These are phyloP conservation scores for Drosophila miranda DNA, from an alignment of 1,140 invertebrate genomes.

Conservation along the genomic window DNA sequence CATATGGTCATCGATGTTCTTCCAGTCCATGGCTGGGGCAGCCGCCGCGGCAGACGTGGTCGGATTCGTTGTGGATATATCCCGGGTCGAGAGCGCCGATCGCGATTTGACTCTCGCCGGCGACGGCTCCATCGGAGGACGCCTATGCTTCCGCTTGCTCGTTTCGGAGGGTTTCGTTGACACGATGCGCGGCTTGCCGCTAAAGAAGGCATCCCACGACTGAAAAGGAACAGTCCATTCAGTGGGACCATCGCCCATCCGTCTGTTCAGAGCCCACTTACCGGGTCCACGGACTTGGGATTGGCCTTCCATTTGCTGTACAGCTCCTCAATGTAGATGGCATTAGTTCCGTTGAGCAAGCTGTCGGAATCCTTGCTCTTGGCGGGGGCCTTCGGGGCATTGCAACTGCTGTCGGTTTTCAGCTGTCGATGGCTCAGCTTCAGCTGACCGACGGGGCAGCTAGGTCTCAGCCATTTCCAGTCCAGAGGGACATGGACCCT, in stretches of 20 bases:
- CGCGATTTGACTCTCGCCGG: neutral
- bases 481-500: neutral
- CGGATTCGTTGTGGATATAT: conserved; percentile 3
- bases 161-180: neutral
- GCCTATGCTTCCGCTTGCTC: conserved; percentile 10
- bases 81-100: neutral
- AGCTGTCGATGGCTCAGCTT: neutral
- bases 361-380: conserved; percentile 18
- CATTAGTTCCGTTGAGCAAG: conserved; percentile 40
- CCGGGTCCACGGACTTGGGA: conserved; percentile 45
- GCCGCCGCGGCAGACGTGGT: neutral
- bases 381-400: neutral
- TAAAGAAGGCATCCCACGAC: conserved; percentile 52
- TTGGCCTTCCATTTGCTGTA: conserved; percentile 45
- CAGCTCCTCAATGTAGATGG: conserved; percentile 45
- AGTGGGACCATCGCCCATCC: neutral
- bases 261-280: neutral
- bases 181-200: conserved; percentile 10
- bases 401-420: neutral
- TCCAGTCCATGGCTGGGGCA: conserved; percentile 85
- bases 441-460: neutral
- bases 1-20: conserved; percentile 98
- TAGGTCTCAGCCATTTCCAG: neutral
- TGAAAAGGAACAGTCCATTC: neutral
- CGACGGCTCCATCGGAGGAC: neutral